These are phyloP conservation scores for Sisyra nigra DNA, from an alignment of 2,888 invertebrate genomes.

Conservation along the genomic window DNA sequence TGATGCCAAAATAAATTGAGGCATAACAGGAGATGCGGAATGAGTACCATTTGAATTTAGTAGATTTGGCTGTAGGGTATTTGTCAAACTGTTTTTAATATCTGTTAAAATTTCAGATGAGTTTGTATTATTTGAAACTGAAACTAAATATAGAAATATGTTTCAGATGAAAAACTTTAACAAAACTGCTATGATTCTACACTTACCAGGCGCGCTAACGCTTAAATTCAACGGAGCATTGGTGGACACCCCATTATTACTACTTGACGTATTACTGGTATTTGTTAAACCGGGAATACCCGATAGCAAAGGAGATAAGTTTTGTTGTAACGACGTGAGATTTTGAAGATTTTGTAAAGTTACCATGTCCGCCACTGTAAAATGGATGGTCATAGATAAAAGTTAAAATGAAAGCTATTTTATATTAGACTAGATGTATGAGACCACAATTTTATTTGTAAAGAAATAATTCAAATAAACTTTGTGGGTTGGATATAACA, in stretches of 20 bases:
- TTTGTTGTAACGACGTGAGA: conserved; percentile 54
- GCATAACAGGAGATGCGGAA: conserved; percentile 57
- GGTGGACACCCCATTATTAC: conserved; percentile 44
- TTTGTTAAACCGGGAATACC: conserved; percentile 33
- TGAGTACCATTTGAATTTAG: conserved; percentile 38
- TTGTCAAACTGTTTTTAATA: not conserved
- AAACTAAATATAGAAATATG: not conserved
- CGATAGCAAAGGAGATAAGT: conserved; percentile 37
- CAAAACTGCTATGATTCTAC: not conserved
- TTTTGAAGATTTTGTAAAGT: conserved; percentile 65
- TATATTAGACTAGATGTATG: too few relatives aligned
- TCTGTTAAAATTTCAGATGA: not conserved
- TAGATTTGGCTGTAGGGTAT: conserved; percentile 21
- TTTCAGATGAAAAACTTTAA: not conserved
- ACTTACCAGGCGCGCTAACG: conserved; percentile 41
- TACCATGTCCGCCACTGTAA: conserved; percentile 55
- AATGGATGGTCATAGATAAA: conserved; percentile 13
- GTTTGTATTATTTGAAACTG: not conserved
- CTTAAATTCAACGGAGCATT: conserved; percentile 73
- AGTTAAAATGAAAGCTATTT: too few relatives aligned
- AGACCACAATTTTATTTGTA: too few relatives aligned
- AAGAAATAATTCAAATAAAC: too few relatives aligned
- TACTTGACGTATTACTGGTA: conserved; percentile 22
- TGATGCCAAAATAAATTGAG: conserved; percentile 80
- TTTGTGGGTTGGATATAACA: too few relatives aligned